These are phyloP conservation scores for Poeciliopsis turrubarensis DNA, from an alignment of 2,113 vertebrate genomes.

Conservation along the genomic window DNA sequence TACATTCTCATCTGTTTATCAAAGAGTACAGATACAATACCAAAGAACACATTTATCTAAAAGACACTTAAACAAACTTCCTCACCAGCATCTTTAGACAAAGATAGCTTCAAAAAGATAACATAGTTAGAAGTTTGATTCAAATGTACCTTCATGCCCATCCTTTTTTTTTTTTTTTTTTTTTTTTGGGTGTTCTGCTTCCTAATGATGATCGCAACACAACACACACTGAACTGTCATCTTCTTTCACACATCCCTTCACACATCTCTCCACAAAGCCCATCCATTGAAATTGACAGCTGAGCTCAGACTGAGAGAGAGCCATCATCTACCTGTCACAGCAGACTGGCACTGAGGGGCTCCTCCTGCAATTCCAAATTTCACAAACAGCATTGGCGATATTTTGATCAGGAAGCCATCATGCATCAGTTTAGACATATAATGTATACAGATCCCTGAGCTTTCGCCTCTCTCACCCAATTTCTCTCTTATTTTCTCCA, in stretches of 20 bases:
- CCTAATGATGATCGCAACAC: conserved; percentile 16
- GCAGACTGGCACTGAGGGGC: conserved; percentile 39
- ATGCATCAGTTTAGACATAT: conserved; percentile 9
- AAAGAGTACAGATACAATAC: too few species aligned
- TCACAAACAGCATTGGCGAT: conserved; percentile 9
- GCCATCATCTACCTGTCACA: conserved; percentile 65
- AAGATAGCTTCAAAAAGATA: neutral
- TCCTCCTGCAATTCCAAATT: conserved; percentile 33
- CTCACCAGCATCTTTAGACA: neutral
- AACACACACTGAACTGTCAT: conserved; percentile 35
- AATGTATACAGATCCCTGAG: neutral
- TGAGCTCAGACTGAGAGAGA: conserved; percentile 38
- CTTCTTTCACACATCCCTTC: conserved; percentile 13
- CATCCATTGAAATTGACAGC: conserved; percentile 61
- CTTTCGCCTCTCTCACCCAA: conserved; percentile 8
- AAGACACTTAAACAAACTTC: neutral
- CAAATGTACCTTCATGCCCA: neutral
- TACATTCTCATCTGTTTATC: too few species aligned
- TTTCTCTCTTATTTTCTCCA: neutral
- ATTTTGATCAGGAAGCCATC: conserved; percentile 34
- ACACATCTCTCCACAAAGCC: conserved; percentile 8
- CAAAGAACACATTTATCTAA: neutral
- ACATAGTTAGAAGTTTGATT: neutral
- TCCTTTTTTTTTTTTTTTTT: neutral
- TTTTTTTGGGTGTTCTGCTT: neutral